These are phyloP conservation scores for Poeciliopsis gracilis DNA, from an alignment of 2,797 vertebrate species.

Conservation along the genomic window DNA sequence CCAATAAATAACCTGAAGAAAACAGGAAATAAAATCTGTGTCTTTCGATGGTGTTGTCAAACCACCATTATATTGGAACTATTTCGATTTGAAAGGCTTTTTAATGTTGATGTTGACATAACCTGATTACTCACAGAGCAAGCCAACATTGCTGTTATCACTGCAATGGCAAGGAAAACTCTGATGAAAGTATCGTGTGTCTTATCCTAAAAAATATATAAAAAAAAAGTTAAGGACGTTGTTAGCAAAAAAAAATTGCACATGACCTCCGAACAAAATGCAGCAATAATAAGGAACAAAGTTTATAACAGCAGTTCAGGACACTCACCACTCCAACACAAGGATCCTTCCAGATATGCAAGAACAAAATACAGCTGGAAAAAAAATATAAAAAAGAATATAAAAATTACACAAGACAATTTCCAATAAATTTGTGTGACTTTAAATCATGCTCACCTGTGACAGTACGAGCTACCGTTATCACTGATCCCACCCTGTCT, in stretches of 20 bases:
- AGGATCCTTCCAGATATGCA: constrained; percentile 64
- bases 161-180: constrained; percentile 65
- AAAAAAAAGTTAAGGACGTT: background rate
- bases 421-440: background rate
- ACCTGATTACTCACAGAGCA: constrained; percentile 77
- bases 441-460: constrained; percentile 52
- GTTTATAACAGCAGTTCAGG: background rate
- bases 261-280: background rate
- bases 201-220: constrained; percentile 3
- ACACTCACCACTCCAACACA: constrained; percentile 64
- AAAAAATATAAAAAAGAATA: constrained; percentile 16
- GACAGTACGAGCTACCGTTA: constrained; percentile 53
- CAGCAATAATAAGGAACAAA: background rate
- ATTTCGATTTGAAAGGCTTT: constrained; percentile 3
- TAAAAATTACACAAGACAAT: background rate
- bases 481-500: rapidly evolving
- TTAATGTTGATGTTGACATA: background rate
- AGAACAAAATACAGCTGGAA: constrained; percentile 83
- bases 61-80: background rate
- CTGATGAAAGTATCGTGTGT: constrained; percentile 59
- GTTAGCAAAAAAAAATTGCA: too few species aligned
- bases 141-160: constrained; percentile 74
- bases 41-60: background rate
- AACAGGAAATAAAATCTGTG: background rate
- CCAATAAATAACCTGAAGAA: constrained; percentile 79